Evolutionary conservation across 2,888 invertebrate genomes (phyloP).

Genomic region (Phymatocera aterrima): DNA sequence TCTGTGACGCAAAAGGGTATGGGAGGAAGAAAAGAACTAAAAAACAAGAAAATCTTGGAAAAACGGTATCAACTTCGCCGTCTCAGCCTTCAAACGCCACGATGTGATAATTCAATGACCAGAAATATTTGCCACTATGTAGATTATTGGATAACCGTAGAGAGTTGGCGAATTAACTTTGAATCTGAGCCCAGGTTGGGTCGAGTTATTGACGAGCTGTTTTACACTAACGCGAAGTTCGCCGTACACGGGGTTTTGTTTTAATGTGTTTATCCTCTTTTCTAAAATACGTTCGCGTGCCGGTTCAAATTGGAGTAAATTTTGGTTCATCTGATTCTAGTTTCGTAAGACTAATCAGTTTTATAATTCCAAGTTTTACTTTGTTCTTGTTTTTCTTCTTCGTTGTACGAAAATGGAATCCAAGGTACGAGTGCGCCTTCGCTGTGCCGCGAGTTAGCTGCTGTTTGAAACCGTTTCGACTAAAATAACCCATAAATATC

Average conservation of each 20-base stretch:
- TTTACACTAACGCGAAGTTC: neutral
- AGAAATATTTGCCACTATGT: neutral
- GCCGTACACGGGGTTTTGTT: neutral
- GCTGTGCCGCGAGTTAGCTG: neutral
- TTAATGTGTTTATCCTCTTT: neutral
- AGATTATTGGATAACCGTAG: neutral
- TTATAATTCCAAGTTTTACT: neutral
- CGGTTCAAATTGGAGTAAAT: neutral
- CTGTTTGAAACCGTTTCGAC: neutral
- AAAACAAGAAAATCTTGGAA: neutral
- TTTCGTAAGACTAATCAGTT: neutral
- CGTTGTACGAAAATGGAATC: neutral
- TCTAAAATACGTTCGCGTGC: neutral
- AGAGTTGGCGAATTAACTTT: neutral
- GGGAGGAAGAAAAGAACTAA: too few relatives aligned
- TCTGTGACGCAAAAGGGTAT: neutral
- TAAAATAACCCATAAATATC: slow-evolving; percentile 21
- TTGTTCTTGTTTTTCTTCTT: neutral
- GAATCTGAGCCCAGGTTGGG: neutral
- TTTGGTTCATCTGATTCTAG: too few relatives aligned
- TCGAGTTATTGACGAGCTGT: neutral
- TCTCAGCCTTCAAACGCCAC: neutral
- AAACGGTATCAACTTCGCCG: neutral
- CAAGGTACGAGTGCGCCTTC: neutral
- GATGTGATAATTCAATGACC: neutral